Conservation (phyloP, 2,797 vertebrate species). For the Phoeniculus purpureus region DNA sequence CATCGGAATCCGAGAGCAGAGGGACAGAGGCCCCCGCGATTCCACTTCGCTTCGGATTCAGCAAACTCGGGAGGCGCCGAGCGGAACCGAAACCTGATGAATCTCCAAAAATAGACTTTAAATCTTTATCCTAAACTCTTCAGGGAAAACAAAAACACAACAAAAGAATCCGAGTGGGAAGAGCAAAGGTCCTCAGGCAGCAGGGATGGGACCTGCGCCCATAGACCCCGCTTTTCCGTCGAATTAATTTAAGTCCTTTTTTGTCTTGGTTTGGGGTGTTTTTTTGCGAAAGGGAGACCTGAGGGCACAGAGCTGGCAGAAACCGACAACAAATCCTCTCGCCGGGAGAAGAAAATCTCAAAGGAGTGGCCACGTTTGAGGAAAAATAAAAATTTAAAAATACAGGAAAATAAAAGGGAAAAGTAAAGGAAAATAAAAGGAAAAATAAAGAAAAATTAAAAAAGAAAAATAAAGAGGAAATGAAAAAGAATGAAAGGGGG, state of each 20-base stretch:
- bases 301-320: neutral
- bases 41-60: neutral
- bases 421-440: no score
- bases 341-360: neutral
- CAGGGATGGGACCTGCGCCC: neutral
- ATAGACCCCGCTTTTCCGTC: neutral
- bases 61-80: neutral
- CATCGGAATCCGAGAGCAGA: neutral
- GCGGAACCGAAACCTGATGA: no score
- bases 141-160: accelerated
- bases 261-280: no score
- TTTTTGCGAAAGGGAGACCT: neutral
- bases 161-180: neutral
- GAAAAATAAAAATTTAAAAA: neutral
- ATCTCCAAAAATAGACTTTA: neutral
- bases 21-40: neutral
- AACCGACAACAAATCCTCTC: neutral
- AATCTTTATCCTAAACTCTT: neutral
- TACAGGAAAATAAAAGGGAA: neutral
- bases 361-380: neutral
- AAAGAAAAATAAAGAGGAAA: no score
- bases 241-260: neutral
- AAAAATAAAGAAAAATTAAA: neutral
- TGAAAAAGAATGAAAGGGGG: no score
- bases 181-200: neutral